phyloP scores from a whole-genome alignment of 1,140 invertebrate species.

The Drosophila guanche region DNA sequence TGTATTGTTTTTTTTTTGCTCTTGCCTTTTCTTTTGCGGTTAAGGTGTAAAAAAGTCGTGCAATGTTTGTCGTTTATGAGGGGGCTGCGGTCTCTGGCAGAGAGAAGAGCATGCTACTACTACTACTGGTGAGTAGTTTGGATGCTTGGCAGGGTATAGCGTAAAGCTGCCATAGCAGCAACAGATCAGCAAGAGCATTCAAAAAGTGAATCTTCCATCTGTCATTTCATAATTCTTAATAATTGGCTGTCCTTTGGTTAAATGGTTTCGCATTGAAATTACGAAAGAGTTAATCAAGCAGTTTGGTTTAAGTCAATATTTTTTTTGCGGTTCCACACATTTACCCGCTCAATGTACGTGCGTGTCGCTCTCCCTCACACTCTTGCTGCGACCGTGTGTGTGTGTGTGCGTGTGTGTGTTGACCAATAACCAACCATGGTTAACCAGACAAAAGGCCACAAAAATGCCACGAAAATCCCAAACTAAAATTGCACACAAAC shows the following conservation, averaged over 20 bases:
- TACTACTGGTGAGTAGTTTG: too few species aligned
- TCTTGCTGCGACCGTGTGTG: constrained; percentile 12
- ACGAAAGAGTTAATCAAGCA: constrained; percentile 76
- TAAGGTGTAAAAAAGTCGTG: constrained; percentile 39
- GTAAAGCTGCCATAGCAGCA: too few species aligned
- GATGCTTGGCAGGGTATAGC: too few species aligned
- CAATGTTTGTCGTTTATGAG: constrained; percentile 15
- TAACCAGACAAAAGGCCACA: constrained; percentile 84
- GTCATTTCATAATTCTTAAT: constrained; percentile 29
- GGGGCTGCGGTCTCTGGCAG: too few species aligned
- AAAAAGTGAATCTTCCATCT: not conserved
- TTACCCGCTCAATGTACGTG: constrained; percentile 37
- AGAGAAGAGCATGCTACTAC: too few species aligned
- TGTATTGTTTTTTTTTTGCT: constrained; percentile 16
- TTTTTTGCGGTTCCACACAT: constrained; percentile 68
- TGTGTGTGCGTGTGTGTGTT: constrained; percentile 50
- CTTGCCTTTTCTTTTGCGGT: constrained; percentile 42
- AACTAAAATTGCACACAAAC: constrained; percentile 82
- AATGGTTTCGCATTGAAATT: constrained; percentile 66
- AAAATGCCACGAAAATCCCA: constrained; percentile 83
- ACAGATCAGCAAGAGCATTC: too few species aligned
- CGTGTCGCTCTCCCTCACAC: constrained; percentile 13
- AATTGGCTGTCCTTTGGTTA: constrained; percentile 36
- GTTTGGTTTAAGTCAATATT: constrained; percentile 80
- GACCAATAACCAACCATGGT: constrained; percentile 83